Percentiles rank a stretch among this genome's conserved stretches.
Conservation (phyloP, 2,888 invertebrate species). For the Drosophila barbarae region DNA sequence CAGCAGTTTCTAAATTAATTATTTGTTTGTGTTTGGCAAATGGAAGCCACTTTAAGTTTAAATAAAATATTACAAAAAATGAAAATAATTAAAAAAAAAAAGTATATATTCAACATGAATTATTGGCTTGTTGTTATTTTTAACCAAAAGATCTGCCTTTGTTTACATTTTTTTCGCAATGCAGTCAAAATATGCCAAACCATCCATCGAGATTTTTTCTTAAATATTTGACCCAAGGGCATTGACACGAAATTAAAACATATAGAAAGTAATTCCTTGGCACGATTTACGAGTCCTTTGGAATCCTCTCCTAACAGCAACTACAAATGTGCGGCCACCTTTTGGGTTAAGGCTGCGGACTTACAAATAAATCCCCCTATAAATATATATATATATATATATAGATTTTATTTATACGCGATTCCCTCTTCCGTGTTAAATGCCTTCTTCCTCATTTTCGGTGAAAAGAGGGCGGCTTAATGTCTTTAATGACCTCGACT, state of each 20-base stretch:
- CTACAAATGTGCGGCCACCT: constrained; percentile 38
- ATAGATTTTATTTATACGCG: constrained; percentile 30
- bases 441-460: constrained; percentile 19
- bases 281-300: constrained; percentile 9
- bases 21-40: background rate
- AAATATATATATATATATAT: background rate
- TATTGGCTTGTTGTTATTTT: background rate
- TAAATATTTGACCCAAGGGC: constrained; percentile 16
- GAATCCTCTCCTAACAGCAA: constrained; percentile 1
- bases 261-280: background rate
- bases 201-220: background rate
- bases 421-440: constrained; percentile 36
- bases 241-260: constrained; percentile 6
- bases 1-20: background rate
- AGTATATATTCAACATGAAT: background rate
- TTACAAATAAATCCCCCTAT: constrained; percentile 10
- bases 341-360: constrained; percentile 26
- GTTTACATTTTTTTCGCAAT: constrained; percentile 9
- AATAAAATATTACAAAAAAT: background rate
- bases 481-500: constrained; percentile 71
- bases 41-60: background rate
- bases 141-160: background rate
- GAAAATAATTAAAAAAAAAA: too few species aligned
- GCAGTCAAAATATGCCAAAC: background rate
- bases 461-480: constrained; percentile 47